phyloP scores from a whole-genome alignment of 2,797 vertebrate species.

The Esox masquinongy region DNA sequence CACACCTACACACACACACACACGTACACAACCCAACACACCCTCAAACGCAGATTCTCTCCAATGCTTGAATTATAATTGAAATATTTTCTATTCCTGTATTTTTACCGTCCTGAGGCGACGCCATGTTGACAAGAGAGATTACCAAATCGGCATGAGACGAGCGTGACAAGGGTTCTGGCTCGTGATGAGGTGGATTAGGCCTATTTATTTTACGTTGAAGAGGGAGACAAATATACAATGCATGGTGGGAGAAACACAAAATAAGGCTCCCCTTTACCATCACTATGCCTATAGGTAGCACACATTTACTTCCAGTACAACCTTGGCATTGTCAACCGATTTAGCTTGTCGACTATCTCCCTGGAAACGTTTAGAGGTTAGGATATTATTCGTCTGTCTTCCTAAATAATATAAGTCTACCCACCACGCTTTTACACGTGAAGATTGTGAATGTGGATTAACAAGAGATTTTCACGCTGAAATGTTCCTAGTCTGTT shows the following conservation, averaged over 20 bases:
- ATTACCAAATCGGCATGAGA: slow-evolving; percentile 15
- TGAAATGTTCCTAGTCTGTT: slow-evolving; percentile 62
- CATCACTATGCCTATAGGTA: background rate
- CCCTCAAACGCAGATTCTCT: background rate
- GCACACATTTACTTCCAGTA: background rate
- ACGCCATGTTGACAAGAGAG: background rate
- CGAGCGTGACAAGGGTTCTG: background rate
- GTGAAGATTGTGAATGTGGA: slow-evolving; percentile 68
- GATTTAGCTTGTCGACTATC: background rate
- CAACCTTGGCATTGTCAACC: background rate
- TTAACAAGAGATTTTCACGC: slow-evolving; percentile 71
- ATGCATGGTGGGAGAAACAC: background rate
- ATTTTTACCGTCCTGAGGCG: background rate
- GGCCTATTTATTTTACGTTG: slow-evolving; percentile 5
- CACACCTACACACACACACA: background rate
- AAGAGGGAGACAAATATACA: background rate
- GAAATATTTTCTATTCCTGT: slow-evolving; percentile 1
- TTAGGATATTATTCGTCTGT: slow-evolving; percentile 31
- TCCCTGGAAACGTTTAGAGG: background rate
- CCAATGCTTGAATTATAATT: background rate
- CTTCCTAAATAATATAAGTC: slow-evolving; percentile 50
- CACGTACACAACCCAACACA: background rate
- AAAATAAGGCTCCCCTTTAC: background rate
- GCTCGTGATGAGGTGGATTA: background rate
- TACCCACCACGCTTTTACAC: slow-evolving; percentile 46